Evolutionary conservation across 2,888 invertebrate genomes (phyloP), one percentile per base, ranked within the genome.

Genomic region (Litoditis marina): DNA sequence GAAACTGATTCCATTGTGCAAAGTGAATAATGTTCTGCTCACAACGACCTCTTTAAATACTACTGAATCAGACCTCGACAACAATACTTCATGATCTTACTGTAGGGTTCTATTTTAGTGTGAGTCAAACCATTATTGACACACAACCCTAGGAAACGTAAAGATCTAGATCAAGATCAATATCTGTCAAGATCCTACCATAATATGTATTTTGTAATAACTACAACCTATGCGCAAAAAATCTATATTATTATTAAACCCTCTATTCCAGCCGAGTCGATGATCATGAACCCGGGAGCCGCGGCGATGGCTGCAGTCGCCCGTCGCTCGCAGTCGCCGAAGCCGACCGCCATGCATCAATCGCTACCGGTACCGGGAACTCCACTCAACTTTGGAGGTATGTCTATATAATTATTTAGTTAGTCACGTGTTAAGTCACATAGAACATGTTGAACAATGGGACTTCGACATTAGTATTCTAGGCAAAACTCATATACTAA

Each of bases 301-400:
- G 58, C 57, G 31, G 63, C 58, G 25, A 34, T 59, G 39, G 63
- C 63, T 22, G 58, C 63, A 11, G 63, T 59, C 13, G 58, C 59
- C 13, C 27, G 57, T 11, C 32, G 58, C 22, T 59, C 63, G 19
- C 57, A 63, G 39, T 57, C 53, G 16, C 58, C 58, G 13, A 47
- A 47, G 27, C 56, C 56, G 42, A n/a, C 57, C 49, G 50, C 44
- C 32, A 19, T 51, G 22, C 31, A 44, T 34, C 57, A 56, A 22
- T 27, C 44, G 16, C 46, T 36, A 34, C 39, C 46, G 25, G 19
- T 34, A 19, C 31, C 53, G 34, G 19, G 16, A n/a, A 49, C 54
- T 49, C 19, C 56, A 31, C 30, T 60, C 36, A 32, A 51, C 31
- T 53, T 52, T 42, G 60, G 52, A 46, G 49, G 5, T 19, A 30